Conservation (phyloP, 2,888 invertebrate species). For the Nomada fucata region DNA sequence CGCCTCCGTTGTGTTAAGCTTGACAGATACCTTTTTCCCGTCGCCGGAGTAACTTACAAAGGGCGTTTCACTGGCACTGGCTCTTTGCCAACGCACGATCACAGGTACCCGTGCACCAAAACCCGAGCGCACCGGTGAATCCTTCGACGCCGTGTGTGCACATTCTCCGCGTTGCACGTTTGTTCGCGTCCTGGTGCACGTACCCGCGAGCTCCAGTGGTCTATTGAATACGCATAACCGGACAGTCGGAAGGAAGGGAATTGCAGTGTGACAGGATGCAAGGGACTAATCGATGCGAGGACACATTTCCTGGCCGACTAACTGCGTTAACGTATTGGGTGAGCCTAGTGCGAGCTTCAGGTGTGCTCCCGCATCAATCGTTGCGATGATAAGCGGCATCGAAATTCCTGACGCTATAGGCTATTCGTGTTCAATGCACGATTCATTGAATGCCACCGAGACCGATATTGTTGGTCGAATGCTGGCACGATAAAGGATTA, state of each 20-base stretch:
- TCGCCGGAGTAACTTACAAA: conserved; percentile 48
- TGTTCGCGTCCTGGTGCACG: neutral
- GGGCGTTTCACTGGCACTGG: conserved; percentile 55
- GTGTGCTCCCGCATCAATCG: conserved; percentile 30
- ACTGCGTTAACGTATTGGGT: conserved; percentile 28
- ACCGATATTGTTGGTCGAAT: neutral
- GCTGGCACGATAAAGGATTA: neutral
- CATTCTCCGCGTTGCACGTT: neutral
- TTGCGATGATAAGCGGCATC: conserved; percentile 37
- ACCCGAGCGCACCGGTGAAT: neutral
- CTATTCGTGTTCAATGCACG: conserved; percentile 8
- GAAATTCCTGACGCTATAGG: conserved; percentile 10
- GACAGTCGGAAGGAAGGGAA: conserved; percentile 49
- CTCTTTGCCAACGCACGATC: conserved; percentile 45
- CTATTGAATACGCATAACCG: conserved; percentile 26
- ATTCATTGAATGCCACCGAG: conserved; percentile 9
- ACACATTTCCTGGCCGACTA: conserved; percentile 54
- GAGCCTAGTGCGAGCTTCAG: conserved; percentile 9
- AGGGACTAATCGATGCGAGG: conserved; percentile 59
- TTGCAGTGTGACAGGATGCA: conserved; percentile 38
- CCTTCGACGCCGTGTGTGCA: neutral
- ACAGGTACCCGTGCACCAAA: neutral
- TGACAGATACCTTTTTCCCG: conserved; percentile 58
- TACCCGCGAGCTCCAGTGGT: neutral
- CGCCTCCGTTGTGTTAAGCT: conserved; percentile 43